A percentile compares a stretch with the other conserved stretches of the same genome.
These are phyloP conservation scores for Lycaena phlaeas DNA, from an alignment of 2,888 invertebrate genomes.

Conservation along the genomic window DNA sequence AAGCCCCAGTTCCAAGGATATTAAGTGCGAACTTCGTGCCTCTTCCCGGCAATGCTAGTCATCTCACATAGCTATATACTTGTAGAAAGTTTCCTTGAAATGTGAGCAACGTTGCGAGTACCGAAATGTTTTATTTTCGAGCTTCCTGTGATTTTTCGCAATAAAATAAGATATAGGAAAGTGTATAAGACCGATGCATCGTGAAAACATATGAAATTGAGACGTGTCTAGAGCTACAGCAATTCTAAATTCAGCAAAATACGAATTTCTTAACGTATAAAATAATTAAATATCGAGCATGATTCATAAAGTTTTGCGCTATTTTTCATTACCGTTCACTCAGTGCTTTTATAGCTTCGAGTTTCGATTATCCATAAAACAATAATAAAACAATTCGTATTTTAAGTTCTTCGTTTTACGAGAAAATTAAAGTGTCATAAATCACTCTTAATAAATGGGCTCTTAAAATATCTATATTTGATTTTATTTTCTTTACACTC, in stretches of 20 bases:
- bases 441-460: neutral
- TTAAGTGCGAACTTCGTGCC: constrained; percentile 1
- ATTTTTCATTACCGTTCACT: constrained; percentile 3
- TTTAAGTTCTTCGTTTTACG: constrained; percentile 4
- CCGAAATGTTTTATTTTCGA: too few species aligned
- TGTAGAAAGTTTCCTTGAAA: too few species aligned
- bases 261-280: too few species aligned
- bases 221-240: too few species aligned
- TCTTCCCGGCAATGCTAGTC: neutral
- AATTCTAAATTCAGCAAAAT: too few species aligned
- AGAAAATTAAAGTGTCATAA: constrained; percentile 1
- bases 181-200: too few species aligned
- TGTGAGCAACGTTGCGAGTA: too few species aligned
- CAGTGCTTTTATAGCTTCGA: constrained; percentile 1
- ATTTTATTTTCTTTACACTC: too few species aligned
- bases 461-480: neutral
- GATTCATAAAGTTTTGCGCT: constrained; percentile 4
- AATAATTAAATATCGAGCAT: too few species aligned
- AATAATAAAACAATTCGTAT: constrained; percentile 7
- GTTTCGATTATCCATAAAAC: constrained; percentile 3
- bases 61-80: neutral
- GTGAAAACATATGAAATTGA: too few species aligned
- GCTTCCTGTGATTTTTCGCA: too few species aligned
- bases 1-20: constrained; percentile 15
- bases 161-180: too few species aligned